Percentiles rank a stretch among this genome's conserved stretches.
These are phyloP conservation scores for Gastrophysa polygoni DNA, from an alignment of 2,888 invertebrate genomes.

Conservation along the genomic window DNA sequence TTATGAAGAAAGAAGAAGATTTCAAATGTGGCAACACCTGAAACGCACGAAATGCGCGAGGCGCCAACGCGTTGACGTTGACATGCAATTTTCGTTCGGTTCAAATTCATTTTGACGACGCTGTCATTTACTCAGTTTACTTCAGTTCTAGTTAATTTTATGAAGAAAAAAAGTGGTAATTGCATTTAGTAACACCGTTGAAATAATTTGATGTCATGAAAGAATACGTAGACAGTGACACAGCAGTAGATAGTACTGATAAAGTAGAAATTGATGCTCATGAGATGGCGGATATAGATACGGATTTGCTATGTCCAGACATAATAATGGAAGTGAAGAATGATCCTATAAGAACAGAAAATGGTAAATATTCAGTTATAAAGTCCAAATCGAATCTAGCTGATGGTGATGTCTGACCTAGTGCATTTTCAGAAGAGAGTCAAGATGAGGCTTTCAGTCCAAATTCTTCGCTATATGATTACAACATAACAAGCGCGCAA, in stretches of 20 bases:
- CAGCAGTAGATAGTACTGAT: background rate
- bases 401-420: too few species aligned
- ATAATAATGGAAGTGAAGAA: slow-evolving; percentile 53
- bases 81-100: background rate
- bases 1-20: background rate
- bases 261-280: background rate
- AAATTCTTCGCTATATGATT: slow-evolving; percentile 42
- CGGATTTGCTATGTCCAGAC: slow-evolving; percentile 52
- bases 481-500: slow-evolving; percentile 47
- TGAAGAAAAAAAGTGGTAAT: too few species aligned
- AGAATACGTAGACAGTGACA: background rate
- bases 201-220: background rate
- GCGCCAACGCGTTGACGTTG: background rate
- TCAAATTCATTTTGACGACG: too few species aligned
- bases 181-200: too few species aligned
- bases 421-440: slow-evolving; percentile 14
- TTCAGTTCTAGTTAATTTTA: too few species aligned
- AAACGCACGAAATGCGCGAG: background rate
- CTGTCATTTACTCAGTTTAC: too few species aligned
- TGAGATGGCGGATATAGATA: slow-evolving; percentile 44
- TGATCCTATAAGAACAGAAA: slow-evolving; percentile 38
- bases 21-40: background rate
- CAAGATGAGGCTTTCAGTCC: slow-evolving; percentile 15
- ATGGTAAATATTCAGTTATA: slow-evolving; percentile 32
- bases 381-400: too few species aligned